Base-by-base conservation (phyloP, 2,797 vertebrate genomes). In the Cirrhinus molitorella region DNA sequence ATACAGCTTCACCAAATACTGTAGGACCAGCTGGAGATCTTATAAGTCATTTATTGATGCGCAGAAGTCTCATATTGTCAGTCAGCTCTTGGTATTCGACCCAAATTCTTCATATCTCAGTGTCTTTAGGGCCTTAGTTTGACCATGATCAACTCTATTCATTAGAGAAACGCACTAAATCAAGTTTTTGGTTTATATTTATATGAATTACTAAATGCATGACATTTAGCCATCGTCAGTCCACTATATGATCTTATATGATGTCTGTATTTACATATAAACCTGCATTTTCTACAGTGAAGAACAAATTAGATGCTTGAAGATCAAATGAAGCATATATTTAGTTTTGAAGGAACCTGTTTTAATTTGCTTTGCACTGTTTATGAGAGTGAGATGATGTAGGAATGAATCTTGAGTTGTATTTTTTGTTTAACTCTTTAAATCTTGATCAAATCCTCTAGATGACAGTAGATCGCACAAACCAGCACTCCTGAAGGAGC, bases 1-100 rank as follows among this genome's bases (percentile, higher is more conserved):
- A 71, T 34, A 55, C 71, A 25, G 49, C 72, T 68, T 80, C 66
- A 43, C 67, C 77, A 49, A 55, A 57, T 13, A 47, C 51, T 66
- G 31, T 16, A 19, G 55, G 37, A 73, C 12, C 17, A 21, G 45
- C 45, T 5, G 70, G 13, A 45, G 40, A 45, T 31, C 25, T 49
- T 11, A 5, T 23, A 14, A 23, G 13, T 14, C 28, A n/a, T 55
- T n/a, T 57, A 55, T 17, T 17, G 1, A 75, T 16, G 12, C 51
- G 55, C 28, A 13, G 51, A 34, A 37, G 6, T n/a, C 21, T 57
- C 12, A 1, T 73, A 34, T 34, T 34, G 31, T 25, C 61, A 65
- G 28, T n/a, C n/a, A n/a, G n/a, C n/a, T n/a, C n/a, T n/a, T n/a
- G n/a, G n/a, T n/a, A 19, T 63, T 63, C 17, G 1, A 37, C 6